Evolutionary conservation across 2,888 invertebrate species (phyloP).

Genomic region (Diaperis boleti): DNA sequence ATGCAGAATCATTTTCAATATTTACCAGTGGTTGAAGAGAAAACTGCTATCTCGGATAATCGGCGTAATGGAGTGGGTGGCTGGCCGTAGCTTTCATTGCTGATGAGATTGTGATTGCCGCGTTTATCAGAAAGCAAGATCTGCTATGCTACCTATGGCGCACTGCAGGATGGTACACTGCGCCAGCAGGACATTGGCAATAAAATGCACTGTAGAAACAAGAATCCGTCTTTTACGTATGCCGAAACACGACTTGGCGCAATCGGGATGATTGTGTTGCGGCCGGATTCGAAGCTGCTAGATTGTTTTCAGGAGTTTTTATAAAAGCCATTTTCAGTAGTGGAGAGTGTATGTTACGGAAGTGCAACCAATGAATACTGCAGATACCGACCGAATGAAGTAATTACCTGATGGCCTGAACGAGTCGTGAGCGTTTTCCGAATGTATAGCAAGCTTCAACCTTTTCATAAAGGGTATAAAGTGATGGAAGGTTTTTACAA

Average conservation of each 20-base stretch:
- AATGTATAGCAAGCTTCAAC: background rate
- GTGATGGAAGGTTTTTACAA: background rate
- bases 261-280: background rate
- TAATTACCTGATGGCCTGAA: constrained; percentile 58
- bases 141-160: constrained; percentile 55
- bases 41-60: constrained; percentile 49
- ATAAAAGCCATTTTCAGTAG: background rate
- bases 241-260: background rate
- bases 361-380: constrained; percentile 10
- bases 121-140: constrained; percentile 62
- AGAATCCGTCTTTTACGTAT: background rate
- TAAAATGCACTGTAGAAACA: constrained; percentile 20
- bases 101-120: constrained; percentile 64
- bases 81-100: constrained; percentile 62
- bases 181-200: constrained; percentile 44
- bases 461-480: constrained; percentile 1
- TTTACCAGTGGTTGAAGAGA: constrained; percentile 30
- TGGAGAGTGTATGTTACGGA: background rate
- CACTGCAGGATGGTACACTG: constrained; percentile 54
- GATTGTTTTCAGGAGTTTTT: background rate
- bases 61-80: constrained; percentile 60
- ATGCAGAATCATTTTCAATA: constrained; percentile 41
- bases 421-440: constrained; percentile 39
- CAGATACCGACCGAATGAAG: constrained; percentile 40
- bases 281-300: background rate